Conservation (phyloP, 2,113 vertebrate genomes). For the Platysteira castanea region DNA sequence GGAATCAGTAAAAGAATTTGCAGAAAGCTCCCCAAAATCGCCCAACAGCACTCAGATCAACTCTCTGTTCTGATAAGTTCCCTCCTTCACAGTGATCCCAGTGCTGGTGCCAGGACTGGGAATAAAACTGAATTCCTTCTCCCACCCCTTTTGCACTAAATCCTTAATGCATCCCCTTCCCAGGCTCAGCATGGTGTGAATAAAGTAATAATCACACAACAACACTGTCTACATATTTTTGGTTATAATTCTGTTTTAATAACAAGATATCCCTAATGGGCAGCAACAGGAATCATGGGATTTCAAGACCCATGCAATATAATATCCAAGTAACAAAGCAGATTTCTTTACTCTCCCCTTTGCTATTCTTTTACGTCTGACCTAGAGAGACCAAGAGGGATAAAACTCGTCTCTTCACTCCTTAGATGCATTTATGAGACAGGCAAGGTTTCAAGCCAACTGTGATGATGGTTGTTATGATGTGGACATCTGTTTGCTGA, state of each 20-base stretch:
- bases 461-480: not conserved
- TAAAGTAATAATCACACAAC: not conserved
- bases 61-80: not conserved
- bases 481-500: constrained; percentile 43
- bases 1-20: not conserved
- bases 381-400: not conserved
- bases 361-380: not conserved
- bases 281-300: not conserved
- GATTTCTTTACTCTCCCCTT: not conserved
- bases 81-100: not conserved
- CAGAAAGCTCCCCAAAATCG: not conserved
- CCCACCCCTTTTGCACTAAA: not conserved
- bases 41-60: not conserved
- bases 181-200: not conserved
- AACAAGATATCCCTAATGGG: not conserved
- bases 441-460: not conserved
- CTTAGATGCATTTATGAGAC: not conserved
- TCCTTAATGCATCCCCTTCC: not conserved
- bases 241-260: not conserved
- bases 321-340: not conserved
- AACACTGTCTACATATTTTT: not conserved
- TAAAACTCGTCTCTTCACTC: not conserved
- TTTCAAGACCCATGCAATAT: not conserved
- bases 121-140: not conserved
- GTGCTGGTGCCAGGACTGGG: not conserved